Evolutionary conservation across 1,140 invertebrate genomes (phyloP).

Genomic region (Atta texana): DNA sequence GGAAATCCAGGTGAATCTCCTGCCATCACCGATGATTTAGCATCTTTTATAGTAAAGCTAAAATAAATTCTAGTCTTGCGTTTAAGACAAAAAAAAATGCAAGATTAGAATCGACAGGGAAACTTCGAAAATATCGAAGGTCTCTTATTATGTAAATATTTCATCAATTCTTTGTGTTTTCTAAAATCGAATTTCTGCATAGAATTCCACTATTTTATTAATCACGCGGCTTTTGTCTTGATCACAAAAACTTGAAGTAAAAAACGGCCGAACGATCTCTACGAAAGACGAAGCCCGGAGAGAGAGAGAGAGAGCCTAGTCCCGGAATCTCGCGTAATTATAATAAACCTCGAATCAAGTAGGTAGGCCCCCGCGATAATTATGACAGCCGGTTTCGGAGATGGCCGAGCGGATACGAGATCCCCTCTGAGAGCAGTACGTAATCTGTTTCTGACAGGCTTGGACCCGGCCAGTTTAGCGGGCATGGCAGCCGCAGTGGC

Average conservation of each 20-base stretch:
- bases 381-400: slow-evolving; percentile 81
- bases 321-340: slow-evolving; percentile 63
- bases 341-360: slow-evolving; percentile 73
- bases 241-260: slow-evolving; percentile 5
- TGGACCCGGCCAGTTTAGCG: slow-evolving; percentile 89
- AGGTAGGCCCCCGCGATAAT: slow-evolving; percentile 74
- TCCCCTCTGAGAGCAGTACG: slow-evolving; percentile 82
- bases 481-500: slow-evolving; percentile 89
- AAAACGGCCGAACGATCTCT: slow-evolving; percentile 35
- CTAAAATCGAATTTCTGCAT: background rate
- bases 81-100: background rate
- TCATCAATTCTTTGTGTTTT: background rate
- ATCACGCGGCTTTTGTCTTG: background rate
- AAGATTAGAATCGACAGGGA: background rate
- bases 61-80: background rate
- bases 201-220: background rate
- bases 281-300: slow-evolving; percentile 10
- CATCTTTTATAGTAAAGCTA: background rate
- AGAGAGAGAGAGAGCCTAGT: slow-evolving; percentile 21
- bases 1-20: slow-evolving; percentile 87
- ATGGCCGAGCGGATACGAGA: slow-evolving; percentile 81
- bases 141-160: background rate
- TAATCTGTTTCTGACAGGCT: slow-evolving; percentile 88
- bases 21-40: background rate
- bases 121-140: background rate